Conservation (phyloP, 1,140 invertebrate genomes). For the Platyscapa corneri region DNA sequence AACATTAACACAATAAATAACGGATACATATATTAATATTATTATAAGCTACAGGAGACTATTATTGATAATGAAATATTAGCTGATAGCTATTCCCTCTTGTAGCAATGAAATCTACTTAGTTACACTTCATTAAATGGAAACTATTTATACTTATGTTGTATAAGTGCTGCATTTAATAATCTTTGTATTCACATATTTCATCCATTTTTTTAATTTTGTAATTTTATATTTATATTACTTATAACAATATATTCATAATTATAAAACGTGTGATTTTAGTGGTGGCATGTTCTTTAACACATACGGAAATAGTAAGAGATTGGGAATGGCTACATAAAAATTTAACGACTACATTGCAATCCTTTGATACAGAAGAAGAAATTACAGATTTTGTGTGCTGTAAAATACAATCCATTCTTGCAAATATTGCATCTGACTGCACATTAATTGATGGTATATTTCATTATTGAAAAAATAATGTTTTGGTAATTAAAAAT, state of each 20-base stretch:
- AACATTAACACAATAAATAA: not conserved
- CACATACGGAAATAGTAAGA: slow-evolving; percentile 88
- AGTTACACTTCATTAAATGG: not conserved
- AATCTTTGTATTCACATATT: not conserved
- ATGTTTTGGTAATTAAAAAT: not conserved
- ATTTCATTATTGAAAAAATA: slow-evolving; percentile 47
- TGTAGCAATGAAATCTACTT: slow-evolving; percentile 3
- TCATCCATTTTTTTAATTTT: not conserved
- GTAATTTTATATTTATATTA: not conserved
- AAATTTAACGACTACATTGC: slow-evolving; percentile 89
- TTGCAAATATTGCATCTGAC: slow-evolving; percentile 78
- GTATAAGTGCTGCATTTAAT: not conserved
- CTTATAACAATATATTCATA: not conserved
- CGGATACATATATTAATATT: not conserved
- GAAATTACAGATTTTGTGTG: slow-evolving; percentile 96
- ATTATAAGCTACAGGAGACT: not conserved
- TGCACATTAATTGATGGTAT: slow-evolving; percentile 75
- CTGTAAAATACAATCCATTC: slow-evolving; percentile 96
- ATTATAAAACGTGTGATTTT: slow-evolving; percentile 60
- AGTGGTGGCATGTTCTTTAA: slow-evolving; percentile 92
- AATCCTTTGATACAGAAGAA: slow-evolving; percentile 94
- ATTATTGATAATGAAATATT: slow-evolving; percentile 21
- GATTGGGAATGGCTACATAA: slow-evolving; percentile 96
- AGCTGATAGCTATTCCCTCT: slow-evolving; percentile 33
- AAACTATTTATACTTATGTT: slow-evolving; percentile 24